These are phyloP conservation scores for Scatophagus argus DNA, from an alignment of 2,113 vertebrate genomes.

Conservation along the genomic window DNA sequence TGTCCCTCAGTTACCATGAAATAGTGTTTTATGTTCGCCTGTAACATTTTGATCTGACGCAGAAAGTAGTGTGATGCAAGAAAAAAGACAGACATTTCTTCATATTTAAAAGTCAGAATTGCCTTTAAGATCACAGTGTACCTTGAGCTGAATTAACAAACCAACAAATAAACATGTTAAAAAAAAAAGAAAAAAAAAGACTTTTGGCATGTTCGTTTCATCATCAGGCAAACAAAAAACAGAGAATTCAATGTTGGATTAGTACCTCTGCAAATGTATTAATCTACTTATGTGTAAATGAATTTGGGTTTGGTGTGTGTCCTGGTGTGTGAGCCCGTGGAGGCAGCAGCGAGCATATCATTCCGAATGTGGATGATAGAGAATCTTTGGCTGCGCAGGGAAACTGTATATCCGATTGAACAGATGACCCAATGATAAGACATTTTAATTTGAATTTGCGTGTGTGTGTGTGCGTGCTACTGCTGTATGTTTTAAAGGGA, in stretches of 20 bases:
- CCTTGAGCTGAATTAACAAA: background rate
- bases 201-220: no score
- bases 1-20: background rate
- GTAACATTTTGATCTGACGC: slow-evolving; percentile 5
- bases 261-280: no score
- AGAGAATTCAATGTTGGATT: no score
- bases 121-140: background rate
- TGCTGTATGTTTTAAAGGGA: background rate
- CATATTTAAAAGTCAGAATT: background rate
- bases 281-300: no score
- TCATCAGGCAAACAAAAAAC: no score
- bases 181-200: no score
- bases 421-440: slow-evolving; percentile 50
- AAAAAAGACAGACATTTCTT: background rate
- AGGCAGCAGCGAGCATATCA: slow-evolving; percentile 13
- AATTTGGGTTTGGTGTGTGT: no score
- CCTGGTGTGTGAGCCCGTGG: background rate
- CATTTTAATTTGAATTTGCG: slow-evolving; percentile 34
- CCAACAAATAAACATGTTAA: no score
- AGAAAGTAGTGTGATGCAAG: background rate
- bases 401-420: slow-evolving; percentile 39
- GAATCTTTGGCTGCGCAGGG: slow-evolving; percentile 31
- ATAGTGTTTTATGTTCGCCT: background rate
- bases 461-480: background rate
- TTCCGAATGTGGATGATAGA: slow-evolving; percentile 22